phyloP scores from a whole-genome alignment of 2,888 invertebrate genomes.

The Habrosyne pyritoides region DNA sequence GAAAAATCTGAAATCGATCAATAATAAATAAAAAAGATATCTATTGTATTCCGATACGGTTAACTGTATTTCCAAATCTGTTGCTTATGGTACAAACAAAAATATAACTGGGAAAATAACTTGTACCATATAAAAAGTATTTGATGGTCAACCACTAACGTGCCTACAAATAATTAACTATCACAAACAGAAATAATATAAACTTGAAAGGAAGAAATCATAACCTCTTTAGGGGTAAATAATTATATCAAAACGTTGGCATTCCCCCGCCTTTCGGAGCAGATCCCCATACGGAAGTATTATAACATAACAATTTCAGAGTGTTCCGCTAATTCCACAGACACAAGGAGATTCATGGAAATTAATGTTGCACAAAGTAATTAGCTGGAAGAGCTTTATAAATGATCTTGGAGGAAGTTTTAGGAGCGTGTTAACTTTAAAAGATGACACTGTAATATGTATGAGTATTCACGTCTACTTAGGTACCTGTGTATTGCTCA shows the following conservation, averaged over 20 bases:
- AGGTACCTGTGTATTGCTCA: neutral
- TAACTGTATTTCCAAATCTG: no score
- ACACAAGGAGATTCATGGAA: conserved; percentile 25
- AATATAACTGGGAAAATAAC: no score
- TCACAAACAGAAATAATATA: neutral
- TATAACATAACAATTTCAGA: conserved; percentile 28
- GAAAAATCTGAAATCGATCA: no score
- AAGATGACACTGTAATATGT: conserved; percentile 6
- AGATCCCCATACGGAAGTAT: conserved; percentile 8
- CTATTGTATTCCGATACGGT: no score
- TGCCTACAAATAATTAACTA: no score
- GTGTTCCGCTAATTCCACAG: conserved; percentile 29
- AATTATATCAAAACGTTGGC: neutral
- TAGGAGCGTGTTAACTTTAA: conserved; percentile 15
- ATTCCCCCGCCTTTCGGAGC: neutral
- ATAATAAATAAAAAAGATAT: no score
- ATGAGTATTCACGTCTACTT: neutral
- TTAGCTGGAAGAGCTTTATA: conserved; percentile 36
- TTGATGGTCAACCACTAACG: no score
- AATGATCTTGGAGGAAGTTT: conserved; percentile 33
- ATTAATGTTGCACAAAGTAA: conserved; percentile 40
- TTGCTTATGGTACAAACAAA: no score
- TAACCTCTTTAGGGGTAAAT: neutral
- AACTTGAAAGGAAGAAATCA: neutral
- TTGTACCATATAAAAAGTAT: no score